Conservation (phyloP, 2,888 invertebrate genomes). For the Drosophila emarginata region DNA sequence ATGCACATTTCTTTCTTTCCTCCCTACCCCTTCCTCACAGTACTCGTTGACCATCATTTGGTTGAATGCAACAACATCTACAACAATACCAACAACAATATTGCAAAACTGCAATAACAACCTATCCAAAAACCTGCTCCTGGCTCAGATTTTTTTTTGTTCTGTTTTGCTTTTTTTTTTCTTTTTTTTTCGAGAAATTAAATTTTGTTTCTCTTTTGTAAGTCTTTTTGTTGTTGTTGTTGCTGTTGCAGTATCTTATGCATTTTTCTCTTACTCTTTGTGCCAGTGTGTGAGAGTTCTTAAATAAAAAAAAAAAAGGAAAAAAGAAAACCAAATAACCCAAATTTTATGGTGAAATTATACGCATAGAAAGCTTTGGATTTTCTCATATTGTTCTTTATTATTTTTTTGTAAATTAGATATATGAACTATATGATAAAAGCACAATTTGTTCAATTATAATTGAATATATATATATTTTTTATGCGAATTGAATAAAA, state of each 20-base stretch:
- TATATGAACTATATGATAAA: too few relatives aligned
- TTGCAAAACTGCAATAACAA: slow-evolving; percentile 43
- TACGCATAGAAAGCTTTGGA: background rate
- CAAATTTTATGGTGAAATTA: slow-evolving; percentile 66
- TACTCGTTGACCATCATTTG: background rate
- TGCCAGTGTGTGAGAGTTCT: slow-evolving; percentile 4
- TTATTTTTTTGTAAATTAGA: too few relatives aligned
- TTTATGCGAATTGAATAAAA: too few relatives aligned
- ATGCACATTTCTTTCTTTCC: background rate
- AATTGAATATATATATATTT: too few relatives aligned
- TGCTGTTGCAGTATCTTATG: background rate
- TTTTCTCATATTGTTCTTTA: slow-evolving; percentile 4
- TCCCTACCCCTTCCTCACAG: background rate
- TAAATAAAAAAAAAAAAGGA: too few relatives aligned
- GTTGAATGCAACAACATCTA: slow-evolving; percentile 7
- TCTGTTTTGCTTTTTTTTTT: slow-evolving; percentile 4
- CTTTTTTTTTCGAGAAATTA: slow-evolving; percentile 5
- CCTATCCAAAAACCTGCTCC: slow-evolving; percentile 58
- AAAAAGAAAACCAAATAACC: slow-evolving; percentile 36
- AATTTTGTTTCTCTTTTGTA: slow-evolving; percentile 11
- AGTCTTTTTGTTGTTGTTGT: slow-evolving; percentile 28
- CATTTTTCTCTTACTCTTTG: slow-evolving; percentile 11
- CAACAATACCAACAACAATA: slow-evolving; percentile 15
- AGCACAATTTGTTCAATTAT: too few relatives aligned
- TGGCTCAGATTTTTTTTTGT: slow-evolving; percentile 47